These are phyloP conservation scores for Zaprionus capensis DNA, from an alignment of 1,140 invertebrate species.

Conservation along the genomic window DNA sequence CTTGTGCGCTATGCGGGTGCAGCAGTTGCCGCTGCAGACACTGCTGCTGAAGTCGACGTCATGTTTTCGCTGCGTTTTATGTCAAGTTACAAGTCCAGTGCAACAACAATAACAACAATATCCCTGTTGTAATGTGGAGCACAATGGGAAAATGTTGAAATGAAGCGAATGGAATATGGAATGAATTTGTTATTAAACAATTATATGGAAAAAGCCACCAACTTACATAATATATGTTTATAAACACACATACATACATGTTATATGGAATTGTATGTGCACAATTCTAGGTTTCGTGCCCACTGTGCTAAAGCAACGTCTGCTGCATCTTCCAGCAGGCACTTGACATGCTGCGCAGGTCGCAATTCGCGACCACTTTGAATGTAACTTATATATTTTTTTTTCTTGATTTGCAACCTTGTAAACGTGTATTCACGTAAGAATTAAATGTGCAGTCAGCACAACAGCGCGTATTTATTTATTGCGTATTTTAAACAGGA, in stretches of 20 bases:
- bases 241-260: background rate
- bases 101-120: conserved; percentile 43
- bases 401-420: conserved; percentile 51
- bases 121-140: conserved; percentile 22
- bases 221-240: background rate
- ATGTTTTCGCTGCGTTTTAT: conserved; percentile 65
- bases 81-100: conserved; percentile 49
- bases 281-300: background rate
- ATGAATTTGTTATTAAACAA: background rate
- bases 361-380: conserved; percentile 64
- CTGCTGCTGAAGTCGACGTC: conserved; percentile 57
- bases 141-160: conserved; percentile 39
- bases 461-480: conserved; percentile 4
- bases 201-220: background rate
- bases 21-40: conserved; percentile 19
- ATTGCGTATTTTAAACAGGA: background rate
- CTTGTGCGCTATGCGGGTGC: conserved; percentile 67
- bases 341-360: conserved; percentile 43
- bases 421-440: conserved; percentile 60
- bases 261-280: background rate
- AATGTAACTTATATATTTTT: conserved; percentile 59
- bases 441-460: conserved; percentile 16
- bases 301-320: conserved; percentile 49
- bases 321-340: conserved; percentile 5
- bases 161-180: background rate